Conservation (phyloP, 2,888 invertebrate species). For the Ephialtes manifestator region DNA sequence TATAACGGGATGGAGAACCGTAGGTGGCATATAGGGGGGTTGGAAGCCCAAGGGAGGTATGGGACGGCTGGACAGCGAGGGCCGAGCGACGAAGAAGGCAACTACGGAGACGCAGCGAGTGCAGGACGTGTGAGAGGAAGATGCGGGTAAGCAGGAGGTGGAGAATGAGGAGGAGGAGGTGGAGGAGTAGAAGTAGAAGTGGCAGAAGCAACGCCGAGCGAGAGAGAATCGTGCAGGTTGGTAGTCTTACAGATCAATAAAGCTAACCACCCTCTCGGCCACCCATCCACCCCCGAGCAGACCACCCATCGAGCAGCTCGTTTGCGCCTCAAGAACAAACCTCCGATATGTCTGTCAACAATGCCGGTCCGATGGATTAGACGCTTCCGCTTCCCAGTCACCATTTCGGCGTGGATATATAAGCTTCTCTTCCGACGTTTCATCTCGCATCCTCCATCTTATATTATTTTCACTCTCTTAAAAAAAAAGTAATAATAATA, state of each 20-base stretch:
- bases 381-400: constrained; percentile 76
- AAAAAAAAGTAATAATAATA: no score
- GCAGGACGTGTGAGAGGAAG: constrained; percentile 50
- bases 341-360: constrained; percentile 85
- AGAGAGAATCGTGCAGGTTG: constrained; percentile 81
- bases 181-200: constrained; percentile 70
- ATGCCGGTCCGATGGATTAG: constrained; percentile 83
- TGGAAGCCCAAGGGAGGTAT: constrained; percentile 60
- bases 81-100: constrained; percentile 69
- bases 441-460: background rate
- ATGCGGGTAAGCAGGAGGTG: constrained; percentile 73
- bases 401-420: background rate
- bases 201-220: constrained; percentile 72
- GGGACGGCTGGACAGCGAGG: constrained; percentile 52
- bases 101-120: constrained; percentile 62
- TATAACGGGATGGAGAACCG: constrained; percentile 52
- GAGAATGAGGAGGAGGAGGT: constrained; percentile 73
- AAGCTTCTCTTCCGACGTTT: background rate
- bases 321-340: constrained; percentile 84
- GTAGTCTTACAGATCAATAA: constrained; percentile 86
- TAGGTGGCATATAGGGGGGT: constrained; percentile 38
- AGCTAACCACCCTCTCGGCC: constrained; percentile 84
- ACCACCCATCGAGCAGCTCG: constrained; percentile 69
- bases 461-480: background rate
- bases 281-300: constrained; percentile 75